These are phyloP conservation scores for Orthonychiurus folsomi DNA, from an alignment of 2,888 invertebrate genomes.

Conservation along the genomic window DNA sequence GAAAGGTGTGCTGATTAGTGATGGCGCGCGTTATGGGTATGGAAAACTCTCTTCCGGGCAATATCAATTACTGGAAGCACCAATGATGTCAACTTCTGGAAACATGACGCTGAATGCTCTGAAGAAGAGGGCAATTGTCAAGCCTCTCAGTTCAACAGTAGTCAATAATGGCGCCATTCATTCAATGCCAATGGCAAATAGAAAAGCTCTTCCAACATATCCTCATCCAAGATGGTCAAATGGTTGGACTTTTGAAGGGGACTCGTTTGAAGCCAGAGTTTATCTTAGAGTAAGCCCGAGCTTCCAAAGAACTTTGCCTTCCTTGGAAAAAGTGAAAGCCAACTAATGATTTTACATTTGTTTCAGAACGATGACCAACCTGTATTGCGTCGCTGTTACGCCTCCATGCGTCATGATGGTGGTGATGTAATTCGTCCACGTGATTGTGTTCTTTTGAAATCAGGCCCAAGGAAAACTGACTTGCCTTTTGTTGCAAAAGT, in stretches of 20 bases:
- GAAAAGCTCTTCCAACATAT: slow-evolving; percentile 13
- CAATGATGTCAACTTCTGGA: slow-evolving; percentile 11
- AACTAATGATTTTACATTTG: no score
- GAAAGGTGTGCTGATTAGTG: neutral
- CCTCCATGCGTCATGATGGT: slow-evolving; percentile 80
- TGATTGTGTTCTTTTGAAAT: slow-evolving; percentile 85
- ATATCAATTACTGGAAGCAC: neutral
- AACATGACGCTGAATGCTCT: slow-evolving; percentile 32
- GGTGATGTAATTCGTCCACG: slow-evolving; percentile 77
- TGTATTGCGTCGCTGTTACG: slow-evolving; percentile 72
- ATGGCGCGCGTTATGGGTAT: no score
- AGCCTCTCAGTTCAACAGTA: slow-evolving; percentile 34
- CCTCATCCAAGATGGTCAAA: slow-evolving; percentile 67
- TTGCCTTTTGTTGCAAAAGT: slow-evolving; percentile 92
- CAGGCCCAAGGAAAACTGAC: slow-evolving; percentile 70
- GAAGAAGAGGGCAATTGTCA: slow-evolving; percentile 38
- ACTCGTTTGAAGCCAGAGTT: slow-evolving; percentile 70
- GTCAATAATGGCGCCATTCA: slow-evolving; percentile 35
- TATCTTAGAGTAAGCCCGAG: slow-evolving; percentile 68
- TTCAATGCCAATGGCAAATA: slow-evolving; percentile 21
- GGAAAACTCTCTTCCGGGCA: neutral
- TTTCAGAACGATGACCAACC: slow-evolving; percentile 64
- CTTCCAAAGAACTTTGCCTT: slow-evolving; percentile 4
- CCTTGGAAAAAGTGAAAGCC: no score
- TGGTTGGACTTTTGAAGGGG: slow-evolving; percentile 86